Base-by-base conservation (phyloP, 2,113 vertebrate genomes). In the Alectura lathami region DNA sequence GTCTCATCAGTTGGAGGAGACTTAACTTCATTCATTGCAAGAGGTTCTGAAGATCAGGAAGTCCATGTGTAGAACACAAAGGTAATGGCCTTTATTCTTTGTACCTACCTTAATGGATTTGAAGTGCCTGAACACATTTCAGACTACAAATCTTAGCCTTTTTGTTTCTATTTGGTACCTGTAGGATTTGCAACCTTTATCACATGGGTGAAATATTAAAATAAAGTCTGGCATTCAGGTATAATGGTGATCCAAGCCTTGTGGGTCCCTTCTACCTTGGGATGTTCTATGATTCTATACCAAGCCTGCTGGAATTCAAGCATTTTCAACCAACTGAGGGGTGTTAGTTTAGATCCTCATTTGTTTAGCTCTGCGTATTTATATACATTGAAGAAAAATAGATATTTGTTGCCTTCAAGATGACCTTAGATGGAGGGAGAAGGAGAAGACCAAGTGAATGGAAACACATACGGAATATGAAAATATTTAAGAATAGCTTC, bases 1-100 rank as follows among this genome's bases (percentile, higher is more conserved):
- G 9, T 24, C 36, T 76, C 40, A 27, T 57, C 22, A 42, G 14
- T 83, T 69, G 53, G 21, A 66, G 22, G 53, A 75, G 62, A 70
- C 36, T 27, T 51, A n/a, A n/a, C 27, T 51, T 51, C 13, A 27
- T 51, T 51, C 17, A 6, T 8, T 75, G 13, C 30, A 47, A 85
- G 68, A 70, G 11, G 22, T 84, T 90, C 36, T 0, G 0, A 67
- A 81, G 60, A 63, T n/a, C 64, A 54, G 43, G 8, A 70, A 38
- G 22, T 67, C 15, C 17, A 3, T 59, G 1, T 42, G 2, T 12
- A 4, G 16, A 17, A 80, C 45, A 45, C 59, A 57, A n/a, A 69
- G 45, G 3, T 34, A 34, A 11, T 42, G 12, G 6, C 0, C 1
- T 6, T 27, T 60, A 59, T 42, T n/a, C 5, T 43, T 36, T 50